Percentiles rank a stretch among this genome's conserved stretches.
Conservation (phyloP, 2,888 invertebrate species). For the Synanthedon vespiformis region DNA sequence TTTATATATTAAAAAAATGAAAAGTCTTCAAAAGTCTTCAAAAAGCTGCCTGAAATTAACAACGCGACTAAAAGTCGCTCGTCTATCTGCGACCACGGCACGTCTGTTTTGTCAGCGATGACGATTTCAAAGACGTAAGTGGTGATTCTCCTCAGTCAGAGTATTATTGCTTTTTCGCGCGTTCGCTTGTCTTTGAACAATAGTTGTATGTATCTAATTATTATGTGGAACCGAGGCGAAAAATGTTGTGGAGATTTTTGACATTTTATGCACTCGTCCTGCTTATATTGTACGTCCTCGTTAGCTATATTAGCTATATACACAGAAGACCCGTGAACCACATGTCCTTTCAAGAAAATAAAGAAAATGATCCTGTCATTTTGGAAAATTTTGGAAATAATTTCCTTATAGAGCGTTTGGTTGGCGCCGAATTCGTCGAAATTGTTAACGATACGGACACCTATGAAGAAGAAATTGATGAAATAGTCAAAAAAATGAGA, state of each 20-base stretch:
- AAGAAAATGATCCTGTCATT: slow-evolving; percentile 50
- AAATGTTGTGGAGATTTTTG: slow-evolving; percentile 53
- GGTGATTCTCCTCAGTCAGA: slow-evolving; percentile 11
- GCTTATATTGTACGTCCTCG: slow-evolving; percentile 38
- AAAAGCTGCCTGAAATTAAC: not conserved
- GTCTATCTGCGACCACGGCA: slow-evolving; percentile 14
- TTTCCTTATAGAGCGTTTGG: slow-evolving; percentile 39
- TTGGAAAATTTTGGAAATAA: slow-evolving; percentile 49
- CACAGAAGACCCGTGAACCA: slow-evolving; percentile 44
- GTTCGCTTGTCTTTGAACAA: not conserved
- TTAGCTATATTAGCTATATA: slow-evolving; percentile 42
- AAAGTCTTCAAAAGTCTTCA: no score
- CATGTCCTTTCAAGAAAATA: slow-evolving; percentile 44
- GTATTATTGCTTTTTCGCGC: slow-evolving; percentile 6
- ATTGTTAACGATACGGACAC: slow-evolving; percentile 19
- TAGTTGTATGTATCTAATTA: not conserved
- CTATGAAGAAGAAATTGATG: slow-evolving; percentile 14
- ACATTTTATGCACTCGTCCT: slow-evolving; percentile 49
- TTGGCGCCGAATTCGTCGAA: slow-evolving; percentile 27
- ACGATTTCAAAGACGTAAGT: slow-evolving; percentile 20
- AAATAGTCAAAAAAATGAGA: slow-evolving; percentile 15
- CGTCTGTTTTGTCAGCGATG: slow-evolving; percentile 16
- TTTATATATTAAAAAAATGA: not conserved
- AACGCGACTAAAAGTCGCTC: slow-evolving; percentile 11
- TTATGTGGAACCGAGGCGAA: slow-evolving; percentile 3